phyloP scores from a whole-genome alignment of 2,888 invertebrate genomes.

The Luffia ferchaultella region DNA sequence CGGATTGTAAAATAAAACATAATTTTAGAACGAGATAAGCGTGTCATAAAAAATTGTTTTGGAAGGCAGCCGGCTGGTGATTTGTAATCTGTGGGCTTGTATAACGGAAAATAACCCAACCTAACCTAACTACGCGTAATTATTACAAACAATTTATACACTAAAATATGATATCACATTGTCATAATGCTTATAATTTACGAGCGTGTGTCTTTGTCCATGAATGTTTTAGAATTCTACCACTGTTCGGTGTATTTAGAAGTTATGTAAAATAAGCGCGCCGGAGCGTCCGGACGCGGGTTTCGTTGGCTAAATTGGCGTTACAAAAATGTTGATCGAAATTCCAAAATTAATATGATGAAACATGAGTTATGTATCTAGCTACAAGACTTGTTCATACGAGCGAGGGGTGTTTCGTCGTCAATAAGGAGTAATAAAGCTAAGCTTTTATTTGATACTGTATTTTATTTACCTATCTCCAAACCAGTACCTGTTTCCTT shows the following conservation, averaged over 20 bases:
- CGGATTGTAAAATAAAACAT: constrained; percentile 60
- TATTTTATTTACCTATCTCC: background rate
- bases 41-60: constrained; percentile 16
- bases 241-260: constrained; percentile 57
- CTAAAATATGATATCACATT: constrained; percentile 62
- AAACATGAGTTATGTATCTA: constrained; percentile 42
- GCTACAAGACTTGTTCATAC: constrained; percentile 55
- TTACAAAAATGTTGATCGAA: constrained; percentile 1
- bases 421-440: constrained; percentile 79
- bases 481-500: no score
- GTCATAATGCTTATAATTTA: constrained; percentile 67
- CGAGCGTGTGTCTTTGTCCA: constrained; percentile 68
- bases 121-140: constrained; percentile 61
- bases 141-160: constrained; percentile 61
- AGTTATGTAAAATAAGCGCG: constrained; percentile 13
- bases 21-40: constrained; percentile 47
- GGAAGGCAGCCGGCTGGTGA: constrained; percentile 44
- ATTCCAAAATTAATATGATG: constrained; percentile 22
- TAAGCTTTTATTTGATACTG: constrained; percentile 75
- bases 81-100: constrained; percentile 64
- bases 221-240: constrained; percentile 60
- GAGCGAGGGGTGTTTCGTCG: constrained; percentile 67
- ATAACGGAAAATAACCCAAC: constrained; percentile 41
- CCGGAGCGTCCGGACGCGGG: background rate
- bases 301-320: background rate